A percentile compares a stretch with the other conserved stretches of the same genome.
These are phyloP conservation scores for Leistus spinibarbis DNA, from an alignment of 2,888 invertebrate genomes.

Conservation along the genomic window DNA sequence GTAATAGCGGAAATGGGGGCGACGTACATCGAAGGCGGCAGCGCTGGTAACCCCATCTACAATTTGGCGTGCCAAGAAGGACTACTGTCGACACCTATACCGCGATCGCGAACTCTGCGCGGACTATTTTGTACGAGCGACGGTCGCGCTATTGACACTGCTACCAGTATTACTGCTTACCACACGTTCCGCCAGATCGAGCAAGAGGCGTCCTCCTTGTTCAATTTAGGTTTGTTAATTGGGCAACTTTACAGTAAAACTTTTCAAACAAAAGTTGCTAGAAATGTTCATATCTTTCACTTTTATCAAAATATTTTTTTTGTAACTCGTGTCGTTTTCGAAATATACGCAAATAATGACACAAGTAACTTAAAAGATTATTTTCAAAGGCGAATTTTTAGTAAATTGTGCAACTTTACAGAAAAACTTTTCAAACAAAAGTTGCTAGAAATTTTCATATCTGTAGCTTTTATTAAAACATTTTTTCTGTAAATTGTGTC, in stretches of 20 bases:
- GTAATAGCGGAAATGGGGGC: constrained; percentile 79
- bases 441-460: no score
- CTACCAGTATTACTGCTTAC: constrained; percentile 68
- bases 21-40: constrained; percentile 74
- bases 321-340: no score
- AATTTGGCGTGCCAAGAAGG: constrained; percentile 73
- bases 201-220: constrained; percentile 69
- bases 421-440: no score
- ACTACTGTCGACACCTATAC: constrained; percentile 65
- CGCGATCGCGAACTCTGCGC: constrained; percentile 61
- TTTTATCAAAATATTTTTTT: no score
- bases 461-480: no score
- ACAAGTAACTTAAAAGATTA: no score
- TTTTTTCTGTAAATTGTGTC: no score
- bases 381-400: no score
- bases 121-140: constrained; percentile 73
- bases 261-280: no score
- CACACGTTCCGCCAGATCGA: constrained; percentile 72
- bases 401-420: no score
- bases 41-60: constrained; percentile 73
- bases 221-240: constrained; percentile 57
- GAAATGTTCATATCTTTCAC: no score
- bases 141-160: constrained; percentile 69
- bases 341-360: no score
- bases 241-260: neutral